phyloP scores from a whole-genome alignment of 2,888 invertebrate species.

The Seira musarum region DNA sequence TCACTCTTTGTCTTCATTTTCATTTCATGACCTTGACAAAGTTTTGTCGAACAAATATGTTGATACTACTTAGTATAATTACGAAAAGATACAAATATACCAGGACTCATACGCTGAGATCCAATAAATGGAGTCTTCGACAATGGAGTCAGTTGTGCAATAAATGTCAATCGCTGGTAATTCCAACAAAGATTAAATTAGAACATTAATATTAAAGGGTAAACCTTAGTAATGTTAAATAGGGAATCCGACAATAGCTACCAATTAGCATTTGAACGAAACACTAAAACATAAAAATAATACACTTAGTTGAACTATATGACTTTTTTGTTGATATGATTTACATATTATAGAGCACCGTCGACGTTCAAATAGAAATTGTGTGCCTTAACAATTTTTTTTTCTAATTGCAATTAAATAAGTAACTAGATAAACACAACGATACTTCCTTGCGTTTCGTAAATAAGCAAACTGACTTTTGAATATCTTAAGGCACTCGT shows the following conservation, averaged over 20 bases:
- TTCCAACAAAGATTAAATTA: too few species aligned
- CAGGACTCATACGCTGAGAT: slow-evolving; percentile 15
- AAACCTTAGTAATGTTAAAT: not conserved
- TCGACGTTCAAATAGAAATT: not conserved
- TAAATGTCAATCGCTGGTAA: not conserved
- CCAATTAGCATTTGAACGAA: not conserved
- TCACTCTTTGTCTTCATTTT: not conserved
- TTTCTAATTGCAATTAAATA: too few species aligned
- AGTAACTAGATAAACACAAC: too few species aligned
- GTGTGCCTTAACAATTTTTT: too few species aligned
- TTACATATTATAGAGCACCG: slow-evolving; percentile 1
- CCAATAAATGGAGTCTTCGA: slow-evolving; percentile 14
- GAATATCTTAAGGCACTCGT: slow-evolving; percentile 1
- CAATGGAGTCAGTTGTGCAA: not conserved
- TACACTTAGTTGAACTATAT: not conserved
- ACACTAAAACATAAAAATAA: too few species aligned
- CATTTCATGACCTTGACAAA: not conserved
- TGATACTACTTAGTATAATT: slow-evolving; percentile 6
- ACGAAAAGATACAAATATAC: not conserved
- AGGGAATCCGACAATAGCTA: not conserved
- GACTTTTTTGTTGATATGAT: slow-evolving; percentile 7
- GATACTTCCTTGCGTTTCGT: too few species aligned
- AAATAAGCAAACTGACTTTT: not conserved
- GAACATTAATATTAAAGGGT: too few species aligned
- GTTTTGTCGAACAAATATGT: not conserved